A percentile compares a stretch with the other conserved stretches of the same genome.
Conservation (phyloP, 2,888 invertebrate species). For the Tipula helvola region DNA sequence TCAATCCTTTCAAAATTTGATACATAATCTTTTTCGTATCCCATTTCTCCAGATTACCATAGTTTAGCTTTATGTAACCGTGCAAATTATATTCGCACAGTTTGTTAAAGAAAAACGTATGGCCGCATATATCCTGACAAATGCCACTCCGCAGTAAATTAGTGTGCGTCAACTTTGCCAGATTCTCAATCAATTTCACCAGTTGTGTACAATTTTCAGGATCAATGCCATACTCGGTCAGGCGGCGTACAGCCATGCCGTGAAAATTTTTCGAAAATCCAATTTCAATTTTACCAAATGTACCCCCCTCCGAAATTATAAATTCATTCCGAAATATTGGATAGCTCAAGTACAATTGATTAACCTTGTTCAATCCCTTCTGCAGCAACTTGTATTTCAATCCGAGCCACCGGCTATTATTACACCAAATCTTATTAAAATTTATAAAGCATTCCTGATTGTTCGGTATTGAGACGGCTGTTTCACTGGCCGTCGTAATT, state of each 20-base stretch:
- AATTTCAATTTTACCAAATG: constrained; percentile 31
- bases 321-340: constrained; percentile 14
- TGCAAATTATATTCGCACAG: constrained; percentile 33
- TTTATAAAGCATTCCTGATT: constrained; percentile 12
- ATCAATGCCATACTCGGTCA: constrained; percentile 11
- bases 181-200: constrained; percentile 11
- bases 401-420: constrained; percentile 11
- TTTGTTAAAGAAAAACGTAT: constrained; percentile 28
- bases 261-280: constrained; percentile 26
- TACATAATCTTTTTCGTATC: constrained; percentile 14
- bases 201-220: constrained; percentile 18
- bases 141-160: constrained; percentile 12
- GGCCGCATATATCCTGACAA: constrained; percentile 13
- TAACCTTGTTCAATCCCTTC: constrained; percentile 13
- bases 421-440: constrained; percentile 12
- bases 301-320: constrained; percentile 22
- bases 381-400: constrained; percentile 13
- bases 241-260: constrained; percentile 24
- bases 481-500: background rate
- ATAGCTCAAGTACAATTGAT: constrained; percentile 12
- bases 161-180: constrained; percentile 13
- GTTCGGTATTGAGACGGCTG: background rate
- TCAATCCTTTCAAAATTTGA: constrained; percentile 23
- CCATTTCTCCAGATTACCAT: constrained; percentile 16
- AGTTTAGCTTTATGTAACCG: constrained; percentile 23